Percentiles rank a stretch among this genome's conserved stretches.
Conservation (phyloP, 2,113 vertebrate species). For the Acanthisitta chloris region DNA sequence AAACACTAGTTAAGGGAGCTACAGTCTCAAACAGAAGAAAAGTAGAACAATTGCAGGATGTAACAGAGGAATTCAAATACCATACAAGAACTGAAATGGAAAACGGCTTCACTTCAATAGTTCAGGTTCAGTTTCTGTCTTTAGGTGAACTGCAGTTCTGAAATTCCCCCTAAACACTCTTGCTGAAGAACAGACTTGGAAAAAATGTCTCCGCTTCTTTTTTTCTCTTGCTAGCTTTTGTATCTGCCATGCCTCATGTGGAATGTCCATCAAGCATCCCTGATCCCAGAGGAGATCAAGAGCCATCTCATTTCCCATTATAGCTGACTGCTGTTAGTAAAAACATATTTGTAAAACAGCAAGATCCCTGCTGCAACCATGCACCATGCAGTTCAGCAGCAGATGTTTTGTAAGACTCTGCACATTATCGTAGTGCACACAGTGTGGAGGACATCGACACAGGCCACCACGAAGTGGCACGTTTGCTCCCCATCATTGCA, state of each 20-base stretch:
- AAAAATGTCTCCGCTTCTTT: not conserved
- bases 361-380: not conserved
- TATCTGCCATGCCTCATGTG: not conserved
- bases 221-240: not conserved
- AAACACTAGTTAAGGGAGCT: not conserved
- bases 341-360: not conserved
- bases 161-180: not conserved
- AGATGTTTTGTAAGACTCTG: not conserved
- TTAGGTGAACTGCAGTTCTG: not conserved
- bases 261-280: accelerated
- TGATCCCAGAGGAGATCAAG: not conserved
- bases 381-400: not conserved
- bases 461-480: accelerated
- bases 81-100: not conserved
- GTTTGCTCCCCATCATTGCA: not conserved
- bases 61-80: not conserved
- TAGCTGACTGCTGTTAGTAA: not conserved
- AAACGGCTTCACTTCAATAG: not conserved
- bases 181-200: not conserved
- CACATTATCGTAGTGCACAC: not conserved
- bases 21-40: not conserved
- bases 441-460: not conserved
- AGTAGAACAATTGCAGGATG: not conserved
- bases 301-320: not conserved
- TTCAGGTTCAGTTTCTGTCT: not conserved